Base-by-base conservation (phyloP, 2,797 vertebrate species). In the Girardinus metallicus region DNA sequence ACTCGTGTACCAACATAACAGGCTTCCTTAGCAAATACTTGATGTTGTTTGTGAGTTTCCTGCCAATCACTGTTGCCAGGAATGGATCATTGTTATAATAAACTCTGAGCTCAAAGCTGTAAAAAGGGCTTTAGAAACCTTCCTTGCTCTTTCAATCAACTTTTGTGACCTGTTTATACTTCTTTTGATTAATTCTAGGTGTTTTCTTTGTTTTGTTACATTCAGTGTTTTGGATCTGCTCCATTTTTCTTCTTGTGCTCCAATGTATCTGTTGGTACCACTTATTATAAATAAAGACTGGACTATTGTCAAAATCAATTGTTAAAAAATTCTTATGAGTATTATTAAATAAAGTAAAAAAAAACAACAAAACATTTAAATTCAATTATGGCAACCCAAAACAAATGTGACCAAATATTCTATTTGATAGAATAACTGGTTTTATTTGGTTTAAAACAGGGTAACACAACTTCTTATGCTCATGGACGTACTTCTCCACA, bases 211-310 rank as follows among this genome's bases (percentile, higher is more conserved):
- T 46, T 68, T 68, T 83, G 55, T 46, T 88, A 82, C 75, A 72
- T 86, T 77, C 76, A 79, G 82, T 88, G 81, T 91, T 92, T 92
- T 64, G 81, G 44, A 87, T 80, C 71, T 9, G 29, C 82, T 83
- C 41, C 78, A 79, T 83, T 90, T 84, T 80, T 83, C 64, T 89
- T 84, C 81, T 76, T 87, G 78, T 91, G 83, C 83, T 93, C 78
- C 89, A 84, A 68, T 93, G 86, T 93, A 79, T 88, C 83, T 81
- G 85, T 76, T 93, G 85, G 80, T 92, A 89, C 85, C 86, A 83
- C 77, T 84, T 79, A 84, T 84, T 78, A 90, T 85, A 44, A 94
- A 93, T 94, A 94, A 94, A 93, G 85, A 87, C 80, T 85, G 79
- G 80, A 88, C 87, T 87, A 87, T 89, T 92, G 91, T 88, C 76